A percentile compares a stretch with the other conserved stretches of the same genome.
These are phyloP conservation scores for Crotalus horridus DNA, from an alignment of 2,113 vertebrate species.

Conservation along the genomic window DNA sequence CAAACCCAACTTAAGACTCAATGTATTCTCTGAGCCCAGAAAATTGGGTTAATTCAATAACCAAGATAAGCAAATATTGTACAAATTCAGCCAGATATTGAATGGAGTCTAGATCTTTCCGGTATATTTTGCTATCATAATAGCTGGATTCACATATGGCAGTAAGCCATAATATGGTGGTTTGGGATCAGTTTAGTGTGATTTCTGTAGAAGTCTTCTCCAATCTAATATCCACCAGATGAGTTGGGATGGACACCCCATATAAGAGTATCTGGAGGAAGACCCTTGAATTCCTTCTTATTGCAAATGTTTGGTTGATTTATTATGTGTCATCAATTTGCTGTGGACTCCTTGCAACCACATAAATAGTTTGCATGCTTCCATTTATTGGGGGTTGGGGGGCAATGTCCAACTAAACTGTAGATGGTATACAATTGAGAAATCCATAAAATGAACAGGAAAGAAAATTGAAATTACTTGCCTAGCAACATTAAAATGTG, in stretches of 20 bases:
- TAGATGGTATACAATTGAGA: not conserved
- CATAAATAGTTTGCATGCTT: not conserved
- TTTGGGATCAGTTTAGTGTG: not conserved
- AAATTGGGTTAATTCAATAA: not conserved
- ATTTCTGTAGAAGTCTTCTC: not conserved
- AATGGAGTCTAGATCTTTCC: not conserved
- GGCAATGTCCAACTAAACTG: not conserved
- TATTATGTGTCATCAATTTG: not conserved
- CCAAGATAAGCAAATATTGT: not conserved
- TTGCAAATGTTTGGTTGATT: not conserved
- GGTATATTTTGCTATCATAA: not conserved
- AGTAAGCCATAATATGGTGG: not conserved
- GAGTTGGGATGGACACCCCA: not conserved
- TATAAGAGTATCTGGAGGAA: not conserved
- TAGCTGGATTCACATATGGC: not conserved
- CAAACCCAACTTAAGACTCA: not conserved
- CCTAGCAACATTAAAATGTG: not conserved
- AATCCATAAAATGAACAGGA: not conserved
- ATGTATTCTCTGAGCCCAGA: not conserved
- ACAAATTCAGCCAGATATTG: not conserved
- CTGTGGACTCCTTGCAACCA: not conserved
- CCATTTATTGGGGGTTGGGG: not conserved
- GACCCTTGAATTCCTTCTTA: not conserved
- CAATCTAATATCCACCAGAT: not conserved
- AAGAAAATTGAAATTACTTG: not conserved